Conservation (phyloP, 2,113 vertebrate species). For the Halcyon malimbica region DNA sequence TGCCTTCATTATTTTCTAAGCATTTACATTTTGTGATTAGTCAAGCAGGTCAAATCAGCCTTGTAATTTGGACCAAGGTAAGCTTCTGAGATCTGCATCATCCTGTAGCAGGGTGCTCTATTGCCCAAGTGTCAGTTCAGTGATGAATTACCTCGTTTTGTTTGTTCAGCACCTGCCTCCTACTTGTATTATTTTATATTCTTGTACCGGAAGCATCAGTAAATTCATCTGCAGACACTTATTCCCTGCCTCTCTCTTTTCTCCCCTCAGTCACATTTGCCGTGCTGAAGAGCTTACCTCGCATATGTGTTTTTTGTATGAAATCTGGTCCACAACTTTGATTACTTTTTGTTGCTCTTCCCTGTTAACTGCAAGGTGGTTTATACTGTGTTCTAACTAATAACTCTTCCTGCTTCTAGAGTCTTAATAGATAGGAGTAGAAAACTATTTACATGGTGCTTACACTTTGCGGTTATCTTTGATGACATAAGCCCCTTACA, state of each 20-base stretch:
- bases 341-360: neutral
- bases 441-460: neutral
- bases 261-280: neutral
- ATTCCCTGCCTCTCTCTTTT: neutral
- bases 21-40: neutral
- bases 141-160: neutral
- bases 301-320: neutral
- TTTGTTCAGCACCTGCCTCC: neutral
- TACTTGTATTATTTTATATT: neutral
- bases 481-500: neutral
- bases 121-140: neutral
- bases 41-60: neutral
- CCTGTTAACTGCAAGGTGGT: neutral
- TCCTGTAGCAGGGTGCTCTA: neutral
- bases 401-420: neutral
- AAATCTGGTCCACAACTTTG: neutral
- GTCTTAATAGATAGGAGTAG: neutral
- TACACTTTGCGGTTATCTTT: neutral
- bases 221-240: neutral
- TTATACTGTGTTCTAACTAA: neutral
- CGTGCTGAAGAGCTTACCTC: neutral
- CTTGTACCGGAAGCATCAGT: neutral
- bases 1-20: neutral
- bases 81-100: neutral
- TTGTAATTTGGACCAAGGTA: neutral